Base-by-base conservation (phyloP, 2,797 vertebrate genomes). In the Siniperca scherzeri region DNA sequence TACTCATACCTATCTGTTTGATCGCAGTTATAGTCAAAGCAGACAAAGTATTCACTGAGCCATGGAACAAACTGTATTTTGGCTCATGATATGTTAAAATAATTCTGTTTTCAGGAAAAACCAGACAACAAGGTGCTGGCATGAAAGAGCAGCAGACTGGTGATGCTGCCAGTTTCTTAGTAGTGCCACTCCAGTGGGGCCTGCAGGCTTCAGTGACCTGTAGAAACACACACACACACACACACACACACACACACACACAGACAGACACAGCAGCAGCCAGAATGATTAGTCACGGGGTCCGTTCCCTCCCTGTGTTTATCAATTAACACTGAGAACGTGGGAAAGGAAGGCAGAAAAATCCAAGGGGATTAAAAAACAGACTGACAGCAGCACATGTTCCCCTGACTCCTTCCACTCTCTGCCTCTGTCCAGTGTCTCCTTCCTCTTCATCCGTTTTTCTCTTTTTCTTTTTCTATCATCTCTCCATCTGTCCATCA, bases 301-400 rank as follows among this genome's bases (percentile, higher is more conserved):
- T 94, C 89, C 82, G 46, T 94, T 94, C 90, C 93, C 91, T 93
- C 87, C 87, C 89, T 89, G 89, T 92, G 95, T 96, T 95, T 95
- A 96, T 96, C 96, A 96, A 96, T 96, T 96, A 96, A 94, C 94
- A 94, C 94, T 90, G 88, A 86, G 93, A 95, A 96, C 94, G 93
- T 96, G 96, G 96, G 96, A 96, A 96, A 88, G 93, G 84, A 89
- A 92, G 89, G 86, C 90, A 80, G 89, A 89, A 94, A 89, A 94
- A 95, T 95, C 93, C 86, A 75, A 91, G 83, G 83, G 94, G 95
- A 96, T 96, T 96, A 96, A 93, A 94, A 84, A 79, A 77, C 73
- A 91, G 94, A 96, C 74, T 93, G 95, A 96, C 95, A 92, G 94
- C 93, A 92, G 85, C 96, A 96, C 93, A 95, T 96, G 95, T 84